Percentiles rank a stretch among this genome's conserved stretches.
Evolutionary conservation across 2,797 vertebrate species (phyloP).

Genomic region (Phylloscopus collybita): DNA sequence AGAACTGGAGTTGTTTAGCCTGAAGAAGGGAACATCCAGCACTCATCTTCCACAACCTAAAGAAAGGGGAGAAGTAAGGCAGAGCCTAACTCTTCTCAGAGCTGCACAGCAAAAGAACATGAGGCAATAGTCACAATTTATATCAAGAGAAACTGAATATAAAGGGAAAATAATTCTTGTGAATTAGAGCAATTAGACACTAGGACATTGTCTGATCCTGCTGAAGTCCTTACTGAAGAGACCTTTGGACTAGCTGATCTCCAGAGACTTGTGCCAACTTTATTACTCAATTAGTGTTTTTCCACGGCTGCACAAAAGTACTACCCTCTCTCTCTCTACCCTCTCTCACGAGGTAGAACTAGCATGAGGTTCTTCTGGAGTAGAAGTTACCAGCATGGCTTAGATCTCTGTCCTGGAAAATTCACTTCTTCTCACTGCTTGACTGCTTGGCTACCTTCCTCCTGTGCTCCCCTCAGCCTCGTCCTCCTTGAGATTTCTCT

Average conservation of each 20-base stretch:
- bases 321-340: not conserved
- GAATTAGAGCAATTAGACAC: not conserved
- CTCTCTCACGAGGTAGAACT: not conserved
- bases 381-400: not conserved
- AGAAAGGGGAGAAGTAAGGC: not conserved
- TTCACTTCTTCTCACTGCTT: not conserved
- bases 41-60: not conserved
- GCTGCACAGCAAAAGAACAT: not conserved
- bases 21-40: not conserved
- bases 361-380: not conserved
- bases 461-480: not conserved
- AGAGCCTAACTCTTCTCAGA: not conserved
- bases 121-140: not conserved
- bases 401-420: not conserved
- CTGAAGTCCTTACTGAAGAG: not conserved
- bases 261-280: not conserved
- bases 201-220: not conserved
- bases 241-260: not conserved
- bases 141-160: not conserved
- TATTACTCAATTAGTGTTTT: not conserved
- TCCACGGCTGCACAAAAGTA: not conserved
- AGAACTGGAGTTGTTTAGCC: not conserved
- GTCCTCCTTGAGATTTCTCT: not conserved
- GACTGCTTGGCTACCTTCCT: not conserved
- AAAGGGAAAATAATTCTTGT: not conserved